phyloP scores from a whole-genome alignment of 1,140 invertebrate species.

The Bradynema listronoti region DNA sequence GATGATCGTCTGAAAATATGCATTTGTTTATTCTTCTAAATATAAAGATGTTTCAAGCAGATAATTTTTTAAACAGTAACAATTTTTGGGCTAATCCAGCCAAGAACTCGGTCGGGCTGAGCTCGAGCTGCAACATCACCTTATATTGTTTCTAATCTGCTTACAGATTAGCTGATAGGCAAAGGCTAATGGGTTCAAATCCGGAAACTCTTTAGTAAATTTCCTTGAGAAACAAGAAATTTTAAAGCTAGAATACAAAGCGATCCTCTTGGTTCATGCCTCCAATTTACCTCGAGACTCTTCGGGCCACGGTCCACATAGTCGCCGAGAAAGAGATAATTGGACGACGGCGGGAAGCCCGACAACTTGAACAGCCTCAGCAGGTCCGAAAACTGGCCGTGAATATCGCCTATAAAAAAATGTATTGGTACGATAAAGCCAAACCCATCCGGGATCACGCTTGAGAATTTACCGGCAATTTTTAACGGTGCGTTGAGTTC shows the following conservation, averaged over 20 bases:
- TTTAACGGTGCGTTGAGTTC: constrained; percentile 65
- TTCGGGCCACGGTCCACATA: constrained; percentile 63
- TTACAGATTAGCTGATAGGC: too few species aligned
- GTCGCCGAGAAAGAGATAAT: constrained; percentile 57
- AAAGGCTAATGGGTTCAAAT: too few species aligned
- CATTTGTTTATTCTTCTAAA: background rate
- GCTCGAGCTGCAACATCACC: too few species aligned
- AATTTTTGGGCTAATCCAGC: too few species aligned
- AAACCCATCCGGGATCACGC: background rate
- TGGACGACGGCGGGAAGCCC: constrained; percentile 54
- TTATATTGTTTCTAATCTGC: too few species aligned
- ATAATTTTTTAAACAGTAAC: background rate
- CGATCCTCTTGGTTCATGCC: background rate
- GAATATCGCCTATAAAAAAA: constrained; percentile 53
- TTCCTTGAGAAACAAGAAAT: too few species aligned
- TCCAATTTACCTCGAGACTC: constrained; percentile 60
- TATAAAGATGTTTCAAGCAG: background rate
- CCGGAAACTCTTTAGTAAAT: too few species aligned
- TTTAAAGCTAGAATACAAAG: too few species aligned
- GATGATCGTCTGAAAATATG: constrained; percentile 63
- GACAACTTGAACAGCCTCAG: constrained; percentile 49
- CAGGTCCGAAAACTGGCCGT: constrained; percentile 53
- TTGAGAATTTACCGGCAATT: constrained; percentile 58
- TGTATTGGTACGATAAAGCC: background rate
- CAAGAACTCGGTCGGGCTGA: too few species aligned